A percentile compares a stretch with the other conserved stretches of the same genome.
Evolutionary conservation across 2,113 vertebrate species (phyloP).

Genomic region (Chelonoidis abingdonii): DNA sequence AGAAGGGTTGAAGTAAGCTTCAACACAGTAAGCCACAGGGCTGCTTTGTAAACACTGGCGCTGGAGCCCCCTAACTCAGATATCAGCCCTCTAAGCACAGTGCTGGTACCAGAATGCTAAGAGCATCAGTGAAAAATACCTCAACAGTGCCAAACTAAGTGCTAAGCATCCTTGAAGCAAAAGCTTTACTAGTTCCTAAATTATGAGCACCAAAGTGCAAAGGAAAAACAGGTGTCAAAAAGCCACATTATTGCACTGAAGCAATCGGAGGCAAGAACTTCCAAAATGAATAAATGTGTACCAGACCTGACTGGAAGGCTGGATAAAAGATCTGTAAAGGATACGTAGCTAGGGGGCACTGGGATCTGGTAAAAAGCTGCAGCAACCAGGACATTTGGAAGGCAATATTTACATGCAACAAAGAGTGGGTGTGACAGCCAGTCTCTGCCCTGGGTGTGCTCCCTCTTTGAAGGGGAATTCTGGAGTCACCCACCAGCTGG

Average conservation of each 20-base stretch:
- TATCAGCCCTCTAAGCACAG: neutral
- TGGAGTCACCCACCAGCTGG: neutral
- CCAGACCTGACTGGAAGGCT: neutral
- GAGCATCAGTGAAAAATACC: neutral
- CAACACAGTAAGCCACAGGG: neutral
- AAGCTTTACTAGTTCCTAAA: neutral
- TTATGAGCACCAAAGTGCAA: rapidly evolving
- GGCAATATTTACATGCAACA: neutral
- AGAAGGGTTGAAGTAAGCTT: neutral
- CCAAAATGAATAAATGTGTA: neutral
- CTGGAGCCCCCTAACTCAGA: neutral
- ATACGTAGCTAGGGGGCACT: neutral
- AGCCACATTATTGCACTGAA: neutral
- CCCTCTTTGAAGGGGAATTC: neutral
- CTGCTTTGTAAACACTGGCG: neutral
- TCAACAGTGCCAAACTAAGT: neutral
- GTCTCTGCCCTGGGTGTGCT: neutral
- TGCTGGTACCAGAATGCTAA: neutral
- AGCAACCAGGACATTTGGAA: neutral
- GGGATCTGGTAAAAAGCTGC: neutral
- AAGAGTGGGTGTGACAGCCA: neutral
- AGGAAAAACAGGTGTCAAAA: neutral
- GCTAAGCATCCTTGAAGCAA: conserved; percentile 8
- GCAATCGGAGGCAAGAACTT: neutral
- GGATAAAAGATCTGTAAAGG: neutral